A percentile compares a stretch with the other conserved stretches of the same genome.
Evolutionary conservation across 2,113 vertebrate genomes (phyloP).

Genomic region (Aldabrachelys gigantea): DNA sequence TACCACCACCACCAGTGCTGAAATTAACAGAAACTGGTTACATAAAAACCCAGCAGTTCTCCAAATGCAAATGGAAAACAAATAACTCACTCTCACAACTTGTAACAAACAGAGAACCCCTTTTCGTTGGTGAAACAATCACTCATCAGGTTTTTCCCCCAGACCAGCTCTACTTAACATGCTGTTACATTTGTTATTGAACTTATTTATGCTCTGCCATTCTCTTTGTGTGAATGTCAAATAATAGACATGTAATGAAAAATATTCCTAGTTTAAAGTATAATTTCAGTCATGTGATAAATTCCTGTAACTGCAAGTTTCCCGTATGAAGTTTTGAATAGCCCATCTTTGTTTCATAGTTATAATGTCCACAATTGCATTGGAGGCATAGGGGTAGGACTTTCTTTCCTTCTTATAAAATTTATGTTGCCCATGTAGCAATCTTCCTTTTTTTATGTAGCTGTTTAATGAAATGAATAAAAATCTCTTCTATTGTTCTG

Average conservation of each 20-base stretch:
- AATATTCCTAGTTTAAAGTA: conserved; percentile 24
- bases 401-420: conserved; percentile 33
- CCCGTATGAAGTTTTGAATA: conserved; percentile 10
- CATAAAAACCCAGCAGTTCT: not conserved
- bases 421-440: conserved; percentile 13
- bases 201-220: conserved; percentile 24
- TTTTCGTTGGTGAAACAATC: not conserved
- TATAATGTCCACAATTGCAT: not conserved
- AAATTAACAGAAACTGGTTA: not conserved
- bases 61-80: not conserved
- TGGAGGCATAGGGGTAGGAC: conserved; percentile 34
- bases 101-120: not conserved
- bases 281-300: conserved; percentile 29
- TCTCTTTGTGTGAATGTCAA: conserved; percentile 18
- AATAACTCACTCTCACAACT: not conserved
- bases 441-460: conserved; percentile 50
- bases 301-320: conserved; percentile 14
- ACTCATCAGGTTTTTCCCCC: conserved; percentile 6
- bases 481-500: conserved; percentile 65
- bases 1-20: not conserved
- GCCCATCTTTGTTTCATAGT: conserved; percentile 8
- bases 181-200: not conserved
- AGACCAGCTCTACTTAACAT: not conserved
- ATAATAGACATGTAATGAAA: not conserved
- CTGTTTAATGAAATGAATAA: conserved; percentile 70